Conservation (phyloP, 2,113 vertebrate species). For the Pandion haliaetus region DNA sequence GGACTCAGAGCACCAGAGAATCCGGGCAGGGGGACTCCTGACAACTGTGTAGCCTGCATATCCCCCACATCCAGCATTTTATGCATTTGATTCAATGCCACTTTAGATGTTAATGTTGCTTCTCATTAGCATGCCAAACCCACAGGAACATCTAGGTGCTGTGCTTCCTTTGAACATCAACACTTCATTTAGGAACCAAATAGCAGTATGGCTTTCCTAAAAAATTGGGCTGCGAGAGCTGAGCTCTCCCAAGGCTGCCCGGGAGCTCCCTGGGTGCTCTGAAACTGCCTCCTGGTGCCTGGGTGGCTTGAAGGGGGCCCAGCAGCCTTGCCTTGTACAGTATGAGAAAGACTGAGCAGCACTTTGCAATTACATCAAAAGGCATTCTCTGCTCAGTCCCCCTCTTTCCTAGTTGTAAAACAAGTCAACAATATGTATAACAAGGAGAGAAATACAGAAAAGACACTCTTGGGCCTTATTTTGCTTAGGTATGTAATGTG, state of each 20-base stretch:
- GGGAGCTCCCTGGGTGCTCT: background rate
- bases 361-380: background rate
- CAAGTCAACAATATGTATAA: background rate
- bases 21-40: background rate
- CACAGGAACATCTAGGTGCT: background rate
- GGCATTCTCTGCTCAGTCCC: background rate
- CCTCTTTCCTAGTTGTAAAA: background rate
- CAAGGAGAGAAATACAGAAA: background rate
- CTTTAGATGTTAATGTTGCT: background rate
- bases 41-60: background rate
- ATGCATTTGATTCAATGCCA: background rate
- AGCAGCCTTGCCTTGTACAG: background rate
- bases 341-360: background rate
- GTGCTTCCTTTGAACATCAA: background rate
- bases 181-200: background rate
- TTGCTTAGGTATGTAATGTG: background rate
- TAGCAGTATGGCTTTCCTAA: background rate
- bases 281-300: background rate
- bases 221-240: background rate
- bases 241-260: background rate
- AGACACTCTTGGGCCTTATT: background rate
- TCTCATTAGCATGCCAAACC: background rate
- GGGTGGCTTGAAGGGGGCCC: background rate
- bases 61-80: background rate
- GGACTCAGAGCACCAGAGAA: background rate